Conservation (phyloP, 1,140 invertebrate species). For the Scaptomyza hsui region DNA sequence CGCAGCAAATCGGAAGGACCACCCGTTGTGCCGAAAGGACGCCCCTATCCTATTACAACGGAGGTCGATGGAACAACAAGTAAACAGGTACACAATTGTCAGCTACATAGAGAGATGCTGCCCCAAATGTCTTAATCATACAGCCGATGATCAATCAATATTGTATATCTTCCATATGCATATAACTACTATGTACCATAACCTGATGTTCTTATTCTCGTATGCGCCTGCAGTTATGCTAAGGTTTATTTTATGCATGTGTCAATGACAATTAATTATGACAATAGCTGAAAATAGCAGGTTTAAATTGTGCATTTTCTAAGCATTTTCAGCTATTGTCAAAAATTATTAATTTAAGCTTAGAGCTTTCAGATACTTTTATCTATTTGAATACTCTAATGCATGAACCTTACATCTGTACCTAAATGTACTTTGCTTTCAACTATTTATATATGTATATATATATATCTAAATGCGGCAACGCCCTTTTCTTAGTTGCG, state of each 20-base stretch:
- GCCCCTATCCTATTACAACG: constrained; percentile 82
- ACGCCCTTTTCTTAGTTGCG: constrained; percentile 36
- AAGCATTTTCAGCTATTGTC: constrained; percentile 19
- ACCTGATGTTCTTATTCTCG: constrained; percentile 6
- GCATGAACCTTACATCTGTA: constrained; percentile 12
- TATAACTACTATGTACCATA: constrained; percentile 2
- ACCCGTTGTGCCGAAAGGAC: constrained; percentile 85
- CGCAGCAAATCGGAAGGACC: constrained; percentile 90
- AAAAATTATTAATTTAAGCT: not conserved
- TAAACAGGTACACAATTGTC: constrained; percentile 82
- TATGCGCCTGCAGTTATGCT: constrained; percentile 21
- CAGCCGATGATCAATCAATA: constrained; percentile 22
- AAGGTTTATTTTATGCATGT: constrained; percentile 9
- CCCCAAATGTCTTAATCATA: constrained; percentile 14
- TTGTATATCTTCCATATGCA: constrained; percentile 24
- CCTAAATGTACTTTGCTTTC: not conserved
- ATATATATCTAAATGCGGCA: constrained; percentile 18
- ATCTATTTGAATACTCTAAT: not conserved
- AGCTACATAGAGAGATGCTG: constrained; percentile 29
- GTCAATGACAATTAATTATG: not conserved
- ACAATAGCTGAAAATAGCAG: constrained; percentile 5
- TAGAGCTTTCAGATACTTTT: not conserved
- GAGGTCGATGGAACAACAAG: constrained; percentile 84
- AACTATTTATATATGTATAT: not conserved
- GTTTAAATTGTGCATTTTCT: too few species aligned